These are phyloP conservation scores for Daboia siamensis DNA, from an alignment of 2,113 vertebrate species.

Conservation along the genomic window DNA sequence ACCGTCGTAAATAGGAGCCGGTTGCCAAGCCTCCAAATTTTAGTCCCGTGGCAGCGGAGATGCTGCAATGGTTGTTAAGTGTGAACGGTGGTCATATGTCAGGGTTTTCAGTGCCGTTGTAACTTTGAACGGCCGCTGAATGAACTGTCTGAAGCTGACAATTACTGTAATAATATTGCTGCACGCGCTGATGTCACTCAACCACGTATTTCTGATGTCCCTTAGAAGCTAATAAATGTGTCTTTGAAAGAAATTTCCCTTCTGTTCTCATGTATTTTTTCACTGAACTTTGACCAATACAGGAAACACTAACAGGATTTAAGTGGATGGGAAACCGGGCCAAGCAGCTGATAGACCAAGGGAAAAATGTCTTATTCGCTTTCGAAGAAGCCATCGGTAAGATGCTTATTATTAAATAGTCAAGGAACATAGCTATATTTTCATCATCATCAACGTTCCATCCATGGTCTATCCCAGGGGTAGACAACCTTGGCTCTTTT, in stretches of 20 bases:
- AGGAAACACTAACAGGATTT: slow-evolving; percentile 98
- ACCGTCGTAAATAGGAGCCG: neutral
- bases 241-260: neutral
- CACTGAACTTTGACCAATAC: slow-evolving; percentile 7
- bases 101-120: neutral
- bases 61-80: neutral
- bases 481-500: too few relatives aligned
- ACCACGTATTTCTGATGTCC: neutral
- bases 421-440: neutral
- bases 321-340: slow-evolving; percentile 99
- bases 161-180: neutral
- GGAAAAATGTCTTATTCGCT: slow-evolving; percentile 91
- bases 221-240: neutral
- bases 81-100: too few relatives aligned
- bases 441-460: too few relatives aligned
- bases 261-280: neutral
- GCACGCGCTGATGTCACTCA: neutral
- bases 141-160: neutral
- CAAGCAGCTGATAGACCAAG: slow-evolving; percentile 85
- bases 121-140: neutral
- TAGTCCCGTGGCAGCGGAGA: too few relatives aligned
- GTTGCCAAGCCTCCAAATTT: too few relatives aligned
- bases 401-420: neutral
- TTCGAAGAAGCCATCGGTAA: slow-evolving; percentile 98
- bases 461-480: too few relatives aligned